Conservation (phyloP, 2,113 vertebrate genomes). For the Pedionomus torquatus region DNA sequence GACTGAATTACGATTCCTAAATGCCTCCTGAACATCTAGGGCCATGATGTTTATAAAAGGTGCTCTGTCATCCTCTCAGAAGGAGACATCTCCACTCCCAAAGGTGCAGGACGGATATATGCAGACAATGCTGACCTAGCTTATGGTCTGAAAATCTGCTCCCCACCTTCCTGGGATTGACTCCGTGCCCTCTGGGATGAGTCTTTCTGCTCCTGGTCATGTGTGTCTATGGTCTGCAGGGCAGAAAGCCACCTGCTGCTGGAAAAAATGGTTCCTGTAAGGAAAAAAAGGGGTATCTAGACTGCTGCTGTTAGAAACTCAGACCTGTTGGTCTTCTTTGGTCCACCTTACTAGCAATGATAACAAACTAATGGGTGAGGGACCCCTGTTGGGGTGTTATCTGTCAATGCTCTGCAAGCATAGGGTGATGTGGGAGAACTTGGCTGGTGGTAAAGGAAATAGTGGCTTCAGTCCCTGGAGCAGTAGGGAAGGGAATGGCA, state of each 20-base stretch:
- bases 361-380: accelerated
- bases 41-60: accelerated
- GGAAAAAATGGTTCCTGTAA: not conserved
- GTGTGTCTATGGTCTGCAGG: not conserved
- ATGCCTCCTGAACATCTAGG: not conserved
- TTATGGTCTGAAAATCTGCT: not conserved
- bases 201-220: not conserved
- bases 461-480: not conserved
- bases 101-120: not conserved
- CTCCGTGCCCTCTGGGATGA: not conserved
- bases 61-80: not conserved
- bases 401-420: not conserved
- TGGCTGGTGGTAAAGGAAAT: not conserved
- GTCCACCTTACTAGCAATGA: not conserved
- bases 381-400: not conserved
- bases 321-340: not conserved
- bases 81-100: not conserved
- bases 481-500: not conserved
- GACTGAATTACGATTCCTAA: not conserved
- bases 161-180: not conserved
- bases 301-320: not conserved
- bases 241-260: not conserved
- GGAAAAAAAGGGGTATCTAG: not conserved
- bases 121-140: not conserved
- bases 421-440: not conserved